A percentile compares a stretch with the other conserved stretches of the same genome.
Conservation (phyloP, 2,797 vertebrate species). For the Labroides dimidiatus region DNA sequence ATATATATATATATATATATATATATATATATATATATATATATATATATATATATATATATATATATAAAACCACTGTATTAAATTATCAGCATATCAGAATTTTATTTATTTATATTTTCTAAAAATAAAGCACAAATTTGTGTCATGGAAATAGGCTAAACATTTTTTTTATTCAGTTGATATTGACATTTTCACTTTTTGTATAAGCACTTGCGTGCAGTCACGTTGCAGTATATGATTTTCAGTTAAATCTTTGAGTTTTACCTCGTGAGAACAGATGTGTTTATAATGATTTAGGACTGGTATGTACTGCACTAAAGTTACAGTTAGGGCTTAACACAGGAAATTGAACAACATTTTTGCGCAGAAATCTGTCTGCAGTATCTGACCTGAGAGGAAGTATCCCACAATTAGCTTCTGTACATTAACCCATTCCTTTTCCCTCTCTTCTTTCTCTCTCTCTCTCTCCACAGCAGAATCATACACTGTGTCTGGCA, state of each 20-base stretch:
- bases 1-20: no score
- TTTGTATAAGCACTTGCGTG: not conserved
- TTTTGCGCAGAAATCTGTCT: conserved; percentile 67
- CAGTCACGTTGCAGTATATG: conserved; percentile 5
- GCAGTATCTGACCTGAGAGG: conserved; percentile 59
- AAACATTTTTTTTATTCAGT: not conserved
- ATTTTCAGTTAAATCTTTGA: conserved; percentile 3
- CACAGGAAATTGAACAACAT: conserved; percentile 73
- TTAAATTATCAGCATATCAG: no score
- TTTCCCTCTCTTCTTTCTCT: conserved; percentile 6
- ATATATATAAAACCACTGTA: no score
- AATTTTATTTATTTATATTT: no score
- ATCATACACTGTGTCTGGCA: conserved; percentile 86
- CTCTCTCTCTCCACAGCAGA: conserved; percentile 72
- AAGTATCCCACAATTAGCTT: conserved; percentile 54
- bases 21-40: no score
- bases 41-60: no score
- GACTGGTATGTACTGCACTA: conserved; percentile 29
- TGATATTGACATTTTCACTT: not conserved
- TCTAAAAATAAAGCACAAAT: no score
- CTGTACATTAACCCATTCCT: conserved; percentile 37
- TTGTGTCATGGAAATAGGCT: no score
- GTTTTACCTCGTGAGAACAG: conserved; percentile 27
- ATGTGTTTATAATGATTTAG: conserved; percentile 21
- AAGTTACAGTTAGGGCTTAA: conserved; percentile 56